phyloP scores from a whole-genome alignment of 1,140 invertebrate genomes.

The Phortica variegata region DNA sequence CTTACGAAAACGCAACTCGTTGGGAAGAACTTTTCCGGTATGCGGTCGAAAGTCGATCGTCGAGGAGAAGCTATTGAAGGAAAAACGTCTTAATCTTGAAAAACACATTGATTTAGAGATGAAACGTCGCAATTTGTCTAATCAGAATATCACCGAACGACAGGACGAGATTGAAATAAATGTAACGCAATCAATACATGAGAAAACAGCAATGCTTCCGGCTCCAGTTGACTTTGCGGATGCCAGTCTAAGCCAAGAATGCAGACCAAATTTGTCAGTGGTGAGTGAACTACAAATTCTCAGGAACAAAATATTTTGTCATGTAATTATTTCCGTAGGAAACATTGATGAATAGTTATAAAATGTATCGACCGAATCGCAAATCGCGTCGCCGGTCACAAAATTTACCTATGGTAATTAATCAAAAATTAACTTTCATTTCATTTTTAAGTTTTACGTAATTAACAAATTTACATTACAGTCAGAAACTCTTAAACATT shows the following conservation, averaged over 20 bases:
- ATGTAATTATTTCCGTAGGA: background rate
- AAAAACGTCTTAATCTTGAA: conserved; percentile 16
- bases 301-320: background rate
- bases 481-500: conserved; percentile 23
- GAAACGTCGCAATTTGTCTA: conserved; percentile 22
- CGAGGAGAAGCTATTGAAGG: conserved; percentile 5
- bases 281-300: background rate
- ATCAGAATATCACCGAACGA: too few species aligned
- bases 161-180: background rate
- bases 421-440: background rate
- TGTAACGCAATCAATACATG: background rate
- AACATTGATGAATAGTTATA: background rate
- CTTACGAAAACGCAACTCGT: conserved; percentile 42
- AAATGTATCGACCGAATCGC: background rate
- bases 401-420: conserved; percentile 6
- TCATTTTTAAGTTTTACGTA: background rate
- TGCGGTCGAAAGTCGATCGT: conserved; percentile 13
- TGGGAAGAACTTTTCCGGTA: conserved; percentile 16
- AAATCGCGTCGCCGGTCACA: background rate
- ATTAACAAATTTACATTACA: conserved; percentile 5
- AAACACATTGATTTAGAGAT: conserved; percentile 32
- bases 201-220: background rate
- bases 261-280: background rate
- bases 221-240: background rate
- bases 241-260: background rate